Conservation (phyloP, 2,113 vertebrate species). For the Pelobates fuscus region DNA sequence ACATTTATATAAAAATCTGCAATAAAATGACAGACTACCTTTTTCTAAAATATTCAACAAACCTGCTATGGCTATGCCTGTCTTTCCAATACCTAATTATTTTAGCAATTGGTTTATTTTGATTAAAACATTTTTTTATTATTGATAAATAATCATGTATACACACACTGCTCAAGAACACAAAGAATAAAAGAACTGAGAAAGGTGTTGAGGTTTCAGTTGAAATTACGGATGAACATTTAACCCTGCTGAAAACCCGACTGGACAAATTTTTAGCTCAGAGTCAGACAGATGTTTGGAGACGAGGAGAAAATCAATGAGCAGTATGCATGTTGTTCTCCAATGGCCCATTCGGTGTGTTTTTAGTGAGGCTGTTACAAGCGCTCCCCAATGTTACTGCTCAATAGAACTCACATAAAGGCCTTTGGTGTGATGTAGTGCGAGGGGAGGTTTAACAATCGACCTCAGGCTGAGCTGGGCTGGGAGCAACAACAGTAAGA, state of each 20-base stretch:
- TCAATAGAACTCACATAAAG: conserved; percentile 41
- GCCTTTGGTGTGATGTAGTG: conserved; percentile 20
- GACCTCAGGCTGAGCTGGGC: conserved; percentile 2
- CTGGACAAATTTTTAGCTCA: background rate
- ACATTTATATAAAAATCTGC: no score
- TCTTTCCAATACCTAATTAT: no score
- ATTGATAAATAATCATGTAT: no score
- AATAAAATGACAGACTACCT: no score
- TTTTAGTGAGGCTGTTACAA: conserved; percentile 43
- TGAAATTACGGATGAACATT: conserved; percentile 2
- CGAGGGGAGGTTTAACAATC: conserved; percentile 10
- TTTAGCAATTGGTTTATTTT: no score
- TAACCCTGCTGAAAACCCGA: conserved; percentile 18
- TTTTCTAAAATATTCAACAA: no score
- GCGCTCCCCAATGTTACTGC: conserved; percentile 12
- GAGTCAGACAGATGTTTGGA: conserved; percentile 41
- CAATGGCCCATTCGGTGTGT: conserved; percentile 31
- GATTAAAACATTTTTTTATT: no score
- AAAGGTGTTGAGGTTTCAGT: background rate
- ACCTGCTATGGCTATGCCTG: no score
- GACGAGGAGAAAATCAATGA: conserved; percentile 39
- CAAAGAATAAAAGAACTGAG: background rate
- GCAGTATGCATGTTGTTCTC: conserved; percentile 23
- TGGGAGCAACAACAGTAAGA: conserved; percentile 5
- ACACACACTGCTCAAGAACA: no score